Percentiles rank a stretch among this genome's conserved stretches.
Conservation (phyloP, 2,888 invertebrate genomes). For the Anthrax anthrax region DNA sequence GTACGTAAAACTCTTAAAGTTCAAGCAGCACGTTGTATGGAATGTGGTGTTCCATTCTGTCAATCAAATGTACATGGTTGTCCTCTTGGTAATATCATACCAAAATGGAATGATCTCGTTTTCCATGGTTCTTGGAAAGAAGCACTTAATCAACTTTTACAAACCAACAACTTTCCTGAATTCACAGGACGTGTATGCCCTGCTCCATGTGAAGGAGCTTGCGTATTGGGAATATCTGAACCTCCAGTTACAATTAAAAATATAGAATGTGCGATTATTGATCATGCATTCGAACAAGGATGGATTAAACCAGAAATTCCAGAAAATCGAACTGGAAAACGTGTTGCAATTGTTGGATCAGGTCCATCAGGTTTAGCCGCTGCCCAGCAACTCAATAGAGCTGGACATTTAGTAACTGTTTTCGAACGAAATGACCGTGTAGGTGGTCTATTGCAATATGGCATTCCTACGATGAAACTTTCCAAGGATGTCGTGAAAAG, state of each 20-base stretch:
- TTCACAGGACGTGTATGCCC: constrained; percentile 90
- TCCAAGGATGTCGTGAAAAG: constrained; percentile 87
- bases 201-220: constrained; percentile 97
- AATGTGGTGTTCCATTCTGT: constrained; percentile 98
- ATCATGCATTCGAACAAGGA: constrained; percentile 91
- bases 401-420: constrained; percentile 90
- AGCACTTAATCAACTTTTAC: constrained; percentile 80
- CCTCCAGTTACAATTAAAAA: constrained; percentile 98
- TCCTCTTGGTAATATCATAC: constrained; percentile 95
- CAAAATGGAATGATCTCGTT: constrained; percentile 98
- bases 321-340: constrained; percentile 56
- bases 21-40: constrained; percentile 96
- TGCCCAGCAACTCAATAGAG: constrained; percentile 89
- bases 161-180: constrained; percentile 99
- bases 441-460: constrained; percentile 92
- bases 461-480: constrained; percentile 98
- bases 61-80: constrained; percentile 85
- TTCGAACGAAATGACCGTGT: constrained; percentile 92
- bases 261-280: constrained; percentile 97
- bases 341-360: constrained; percentile 82
- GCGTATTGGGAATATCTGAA: constrained; percentile 89
- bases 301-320: constrained; percentile 83
- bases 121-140: constrained; percentile 89
- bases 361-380: constrained; percentile 92
- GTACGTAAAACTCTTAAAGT: constrained; percentile 79